These are phyloP conservation scores for Cheilinus undulatus DNA, from an alignment of 2,113 vertebrate species.

Conservation along the genomic window DNA sequence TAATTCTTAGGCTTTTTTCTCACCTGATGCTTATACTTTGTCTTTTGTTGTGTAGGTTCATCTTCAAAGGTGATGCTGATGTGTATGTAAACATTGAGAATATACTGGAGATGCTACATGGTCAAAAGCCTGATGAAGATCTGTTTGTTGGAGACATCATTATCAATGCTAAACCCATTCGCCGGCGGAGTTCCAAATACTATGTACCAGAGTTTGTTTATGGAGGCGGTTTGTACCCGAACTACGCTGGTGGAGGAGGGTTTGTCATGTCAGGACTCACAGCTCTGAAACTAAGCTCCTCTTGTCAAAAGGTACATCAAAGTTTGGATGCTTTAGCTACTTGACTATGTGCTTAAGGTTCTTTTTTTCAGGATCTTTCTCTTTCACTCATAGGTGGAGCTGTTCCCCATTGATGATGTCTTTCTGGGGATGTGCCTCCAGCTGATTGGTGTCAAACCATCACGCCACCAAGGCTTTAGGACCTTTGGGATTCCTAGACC, in stretches of 20 bases:
- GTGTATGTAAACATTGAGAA: constrained; percentile 96
- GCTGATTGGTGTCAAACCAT: constrained; percentile 88
- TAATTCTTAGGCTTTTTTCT: not conserved
- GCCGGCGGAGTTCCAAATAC: constrained; percentile 90
- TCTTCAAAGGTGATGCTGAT: constrained; percentile 95
- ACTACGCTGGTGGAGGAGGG: constrained; percentile 94
- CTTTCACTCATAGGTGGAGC: constrained; percentile 87
- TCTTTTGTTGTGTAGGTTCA: constrained; percentile 77
- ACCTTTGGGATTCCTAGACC: constrained; percentile 94
- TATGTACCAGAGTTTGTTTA: constrained; percentile 93
- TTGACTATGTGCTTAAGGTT: not conserved
- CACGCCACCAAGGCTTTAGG: constrained; percentile 92
- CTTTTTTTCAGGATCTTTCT: not conserved
- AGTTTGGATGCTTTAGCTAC: not conserved
- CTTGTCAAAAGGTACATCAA: constrained; percentile 85
- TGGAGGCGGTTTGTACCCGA: constrained; percentile 88
- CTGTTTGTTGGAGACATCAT: constrained; percentile 97
- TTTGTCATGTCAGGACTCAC: constrained; percentile 92
- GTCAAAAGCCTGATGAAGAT: constrained; percentile 78
- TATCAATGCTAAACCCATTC: constrained; percentile 91
- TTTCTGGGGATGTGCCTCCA: constrained; percentile 98
- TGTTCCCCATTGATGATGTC: constrained; percentile 97
- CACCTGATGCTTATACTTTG: not conserved
- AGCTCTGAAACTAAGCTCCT: constrained; percentile 85
- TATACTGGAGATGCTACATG: constrained; percentile 90